Conservation (phyloP, 2,888 invertebrate species). For the Dicranocentrus wangi region DNA sequence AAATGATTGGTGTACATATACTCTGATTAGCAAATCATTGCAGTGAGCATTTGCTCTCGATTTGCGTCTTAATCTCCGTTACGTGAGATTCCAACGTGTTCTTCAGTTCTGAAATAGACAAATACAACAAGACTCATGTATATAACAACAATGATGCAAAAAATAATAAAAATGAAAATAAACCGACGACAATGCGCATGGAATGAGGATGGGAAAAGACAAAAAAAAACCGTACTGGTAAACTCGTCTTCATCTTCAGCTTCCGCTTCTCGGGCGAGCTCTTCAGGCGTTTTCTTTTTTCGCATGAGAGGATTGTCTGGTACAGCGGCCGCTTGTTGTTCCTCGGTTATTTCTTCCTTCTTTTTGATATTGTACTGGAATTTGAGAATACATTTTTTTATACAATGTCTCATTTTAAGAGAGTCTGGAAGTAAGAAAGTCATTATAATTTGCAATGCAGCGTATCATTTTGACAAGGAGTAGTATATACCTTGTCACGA, state of each 20-base stretch:
- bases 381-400: no score
- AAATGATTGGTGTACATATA: slow-evolving; percentile 48
- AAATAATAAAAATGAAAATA: no score
- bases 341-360: slow-evolving; percentile 86
- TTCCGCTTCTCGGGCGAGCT: slow-evolving; percentile 96
- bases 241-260: slow-evolving; percentile 96
- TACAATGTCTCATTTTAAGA: no score
- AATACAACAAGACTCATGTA: slow-evolving; percentile 4
- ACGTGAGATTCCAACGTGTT: slow-evolving; percentile 98
- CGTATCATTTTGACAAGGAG: background rate
- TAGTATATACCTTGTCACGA: slow-evolving; percentile 90
- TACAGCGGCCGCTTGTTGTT: slow-evolving; percentile 79
- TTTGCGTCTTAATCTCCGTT: slow-evolving; percentile 95
- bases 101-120: slow-evolving; percentile 90
- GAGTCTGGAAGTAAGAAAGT: no score
- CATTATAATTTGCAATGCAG: background rate
- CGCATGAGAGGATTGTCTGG: slow-evolving; percentile 95
- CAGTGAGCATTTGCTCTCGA: slow-evolving; percentile 96
- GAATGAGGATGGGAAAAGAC: no score
- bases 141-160: background rate
- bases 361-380: slow-evolving; percentile 98
- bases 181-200: no score
- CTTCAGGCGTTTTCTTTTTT: slow-evolving; percentile 99
- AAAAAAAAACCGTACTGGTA: no score
- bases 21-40: slow-evolving; percentile 80